Evolutionary conservation across 2,797 vertebrate genomes (phyloP).

Genomic region (Phoxinus dragarum): DNA sequence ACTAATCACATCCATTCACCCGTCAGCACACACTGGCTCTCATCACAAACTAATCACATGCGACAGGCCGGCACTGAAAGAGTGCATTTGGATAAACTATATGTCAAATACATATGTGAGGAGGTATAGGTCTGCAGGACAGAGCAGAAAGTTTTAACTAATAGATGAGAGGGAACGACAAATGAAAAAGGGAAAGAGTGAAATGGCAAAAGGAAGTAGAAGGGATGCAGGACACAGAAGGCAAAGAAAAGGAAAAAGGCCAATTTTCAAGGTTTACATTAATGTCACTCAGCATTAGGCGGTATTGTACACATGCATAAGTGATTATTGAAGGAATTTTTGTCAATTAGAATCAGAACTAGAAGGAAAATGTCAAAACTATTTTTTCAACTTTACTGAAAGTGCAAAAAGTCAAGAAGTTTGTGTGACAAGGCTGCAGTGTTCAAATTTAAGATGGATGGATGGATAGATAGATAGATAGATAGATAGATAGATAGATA

Average conservation of each 20-base stretch:
- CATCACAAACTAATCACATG: slow-evolving; percentile 26
- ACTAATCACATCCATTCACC: slow-evolving; percentile 39
- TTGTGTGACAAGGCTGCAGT: background rate
- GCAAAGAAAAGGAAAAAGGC: background rate
- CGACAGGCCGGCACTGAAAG: slow-evolving; percentile 13
- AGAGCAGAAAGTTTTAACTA: background rate
- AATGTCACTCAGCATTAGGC: background rate
- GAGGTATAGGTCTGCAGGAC: background rate
- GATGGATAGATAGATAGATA: background rate
- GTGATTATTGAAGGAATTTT: background rate
- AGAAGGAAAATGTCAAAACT: background rate
- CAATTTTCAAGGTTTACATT: slow-evolving; percentile 1
- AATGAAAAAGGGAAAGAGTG: background rate
- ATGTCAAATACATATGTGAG: slow-evolving; percentile 16
- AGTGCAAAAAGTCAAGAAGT: background rate
- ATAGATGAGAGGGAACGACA: background rate
- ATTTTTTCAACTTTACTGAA: background rate
- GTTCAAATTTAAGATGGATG: background rate
- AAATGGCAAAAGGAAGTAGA: background rate
- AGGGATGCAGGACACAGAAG: background rate
- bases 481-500: fast-evolving
- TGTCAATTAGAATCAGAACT: background rate
- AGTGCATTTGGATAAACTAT: slow-evolving; percentile 23
- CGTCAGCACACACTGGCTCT: slow-evolving; percentile 34
- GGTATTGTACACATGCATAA: background rate